These are phyloP conservation scores for Aleadryas rufinucha DNA, from an alignment of 2,113 vertebrate genomes.

Conservation along the genomic window DNA sequence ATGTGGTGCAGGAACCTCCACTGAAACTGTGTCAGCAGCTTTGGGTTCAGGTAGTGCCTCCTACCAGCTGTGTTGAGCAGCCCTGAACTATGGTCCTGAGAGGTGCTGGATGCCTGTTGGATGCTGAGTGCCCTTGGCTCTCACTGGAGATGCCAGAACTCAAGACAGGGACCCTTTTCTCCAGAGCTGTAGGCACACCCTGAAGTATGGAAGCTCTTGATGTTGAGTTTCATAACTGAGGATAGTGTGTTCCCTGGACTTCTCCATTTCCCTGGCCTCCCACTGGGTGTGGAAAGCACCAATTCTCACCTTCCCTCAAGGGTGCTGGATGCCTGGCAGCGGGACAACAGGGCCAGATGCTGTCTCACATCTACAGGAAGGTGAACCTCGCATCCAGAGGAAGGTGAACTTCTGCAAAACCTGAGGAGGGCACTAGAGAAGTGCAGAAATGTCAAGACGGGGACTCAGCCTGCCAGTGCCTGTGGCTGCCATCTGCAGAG, in stretches of 20 bases:
- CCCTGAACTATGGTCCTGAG: background rate
- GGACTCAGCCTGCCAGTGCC: background rate
- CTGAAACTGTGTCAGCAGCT: background rate
- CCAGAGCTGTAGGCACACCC: background rate
- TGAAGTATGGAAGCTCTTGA: background rate
- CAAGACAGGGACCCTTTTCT: background rate
- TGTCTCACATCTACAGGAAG: background rate
- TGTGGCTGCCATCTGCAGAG: constrained; percentile 32
- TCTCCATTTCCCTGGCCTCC: background rate
- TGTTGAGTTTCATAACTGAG: background rate
- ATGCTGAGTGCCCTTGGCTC: background rate
- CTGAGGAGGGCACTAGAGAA: constrained; percentile 58
- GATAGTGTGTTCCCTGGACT: background rate
- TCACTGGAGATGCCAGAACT: background rate
- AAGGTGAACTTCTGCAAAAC: constrained; percentile 34
- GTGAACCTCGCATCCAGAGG: background rate
- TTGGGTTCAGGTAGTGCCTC: background rate
- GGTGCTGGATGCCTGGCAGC: background rate
- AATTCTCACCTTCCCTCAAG: background rate
- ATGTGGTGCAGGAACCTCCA: background rate
- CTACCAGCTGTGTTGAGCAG: background rate
- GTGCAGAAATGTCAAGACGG: background rate
- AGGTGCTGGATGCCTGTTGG: background rate
- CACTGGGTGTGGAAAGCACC: background rate
- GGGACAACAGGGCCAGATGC: background rate